Conservation (phyloP, 2,797 vertebrate species). For the Liasis olivaceus region DNA sequence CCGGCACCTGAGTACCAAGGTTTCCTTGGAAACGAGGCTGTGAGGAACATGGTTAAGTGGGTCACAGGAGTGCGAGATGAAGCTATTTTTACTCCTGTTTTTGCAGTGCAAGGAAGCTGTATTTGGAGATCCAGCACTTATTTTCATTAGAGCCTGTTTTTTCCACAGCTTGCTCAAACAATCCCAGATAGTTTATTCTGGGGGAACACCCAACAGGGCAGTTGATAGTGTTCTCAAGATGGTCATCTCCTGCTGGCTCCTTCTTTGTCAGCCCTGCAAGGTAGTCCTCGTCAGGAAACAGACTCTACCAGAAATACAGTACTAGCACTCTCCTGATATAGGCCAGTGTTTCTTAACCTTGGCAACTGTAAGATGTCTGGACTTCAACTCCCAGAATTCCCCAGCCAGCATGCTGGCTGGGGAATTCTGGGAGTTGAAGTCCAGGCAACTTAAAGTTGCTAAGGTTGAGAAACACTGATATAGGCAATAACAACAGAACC, state of each 20-base stretch:
- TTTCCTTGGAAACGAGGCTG: slow-evolving; percentile 24
- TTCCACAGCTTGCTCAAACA: background rate
- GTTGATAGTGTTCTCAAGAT: background rate
- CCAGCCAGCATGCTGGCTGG: too few species aligned
- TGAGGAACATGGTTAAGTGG: accelerated
- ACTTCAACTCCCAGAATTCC: background rate
- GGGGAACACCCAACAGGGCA: too few species aligned
- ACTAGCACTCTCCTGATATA: background rate
- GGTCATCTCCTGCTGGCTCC: background rate
- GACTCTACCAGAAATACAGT: background rate
- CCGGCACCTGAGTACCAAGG: background rate
- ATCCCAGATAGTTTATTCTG: background rate
- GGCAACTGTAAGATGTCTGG: background rate
- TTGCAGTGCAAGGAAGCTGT: background rate
- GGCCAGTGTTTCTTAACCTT: background rate
- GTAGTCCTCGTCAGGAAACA: background rate
- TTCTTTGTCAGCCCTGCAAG: background rate
- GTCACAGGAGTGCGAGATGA: accelerated
- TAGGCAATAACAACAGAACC: too few species aligned
- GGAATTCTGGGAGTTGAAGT: background rate
- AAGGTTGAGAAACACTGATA: too few species aligned
- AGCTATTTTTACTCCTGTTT: background rate
- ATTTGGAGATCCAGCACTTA: background rate
- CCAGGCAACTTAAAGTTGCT: too few species aligned
- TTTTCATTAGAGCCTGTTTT: background rate